Base-by-base conservation (phyloP, 2,797 vertebrate species). In the Betta splendens region DNA sequence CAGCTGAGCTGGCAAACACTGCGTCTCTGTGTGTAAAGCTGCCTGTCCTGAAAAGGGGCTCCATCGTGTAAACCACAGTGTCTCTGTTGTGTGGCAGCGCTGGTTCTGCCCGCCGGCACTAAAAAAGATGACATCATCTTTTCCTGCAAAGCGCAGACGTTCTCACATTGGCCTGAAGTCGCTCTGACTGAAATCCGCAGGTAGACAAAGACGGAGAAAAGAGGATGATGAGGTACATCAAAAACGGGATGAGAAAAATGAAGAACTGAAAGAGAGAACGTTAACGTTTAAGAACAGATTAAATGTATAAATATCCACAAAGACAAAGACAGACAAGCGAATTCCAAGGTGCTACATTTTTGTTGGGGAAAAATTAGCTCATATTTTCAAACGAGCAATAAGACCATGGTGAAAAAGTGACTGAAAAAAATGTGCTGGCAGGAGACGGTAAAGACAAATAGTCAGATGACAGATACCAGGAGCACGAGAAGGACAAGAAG, bases 91-190 rank as follows among this genome's bases (percentile, higher is more conserved):
- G 70, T 29, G 64, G 46, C 57, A 39, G 57, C 22, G 20, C 64
- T 37, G 8, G 64, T 57, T 21, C 67, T 83, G 78, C 74, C 77
- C 40, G 73, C 79, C 40, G 59, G 87, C 77, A n/a, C 71, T 56
- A 67, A 69, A 72, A 79, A 57, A 64, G 70, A 86, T 91, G 87
- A 91, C 88, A 91, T 91, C 88, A 91, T 89, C 80, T 13, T 70
- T 80, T 79, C 83, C 82, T 85, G 72, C 69, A 36, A 69, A 75
- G 72, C 16, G 26, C 77, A 83, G 78, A 64, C 77, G 67, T 81
- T 75, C 79, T 83, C 72, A 56, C 67, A 81, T 83, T 81, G 84
- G 83, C 85, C 81, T 79, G 58, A 9, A 36, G 70, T 84, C 54
- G 18, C 77, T 33, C 54, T 73, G 60, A 69, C 80, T 80, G 66